phyloP scores from a whole-genome alignment of 1,140 invertebrate species.

The Meloidogyne floridensis region DNA sequence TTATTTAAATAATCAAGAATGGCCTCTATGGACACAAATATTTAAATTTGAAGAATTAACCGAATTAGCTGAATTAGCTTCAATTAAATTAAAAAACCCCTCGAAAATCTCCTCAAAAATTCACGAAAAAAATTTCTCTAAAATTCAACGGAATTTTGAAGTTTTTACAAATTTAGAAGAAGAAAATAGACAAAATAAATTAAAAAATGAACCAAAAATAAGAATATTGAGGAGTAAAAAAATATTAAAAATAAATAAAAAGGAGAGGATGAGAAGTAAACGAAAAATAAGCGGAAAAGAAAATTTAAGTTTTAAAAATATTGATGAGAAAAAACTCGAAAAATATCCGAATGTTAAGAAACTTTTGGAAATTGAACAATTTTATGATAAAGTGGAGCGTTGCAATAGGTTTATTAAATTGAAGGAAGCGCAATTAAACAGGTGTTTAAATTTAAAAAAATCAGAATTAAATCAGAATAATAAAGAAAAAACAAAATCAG shows the following conservation, averaged over 20 bases:
- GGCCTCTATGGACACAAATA: not conserved
- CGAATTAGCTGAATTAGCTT: not conserved
- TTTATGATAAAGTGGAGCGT: slow-evolving; percentile 3
- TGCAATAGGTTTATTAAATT: slow-evolving; percentile 14
- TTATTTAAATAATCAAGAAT: not conserved
- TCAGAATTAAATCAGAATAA: not conserved
- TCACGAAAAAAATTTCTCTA: not conserved
- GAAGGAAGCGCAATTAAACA: slow-evolving; percentile 16
- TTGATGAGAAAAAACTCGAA: slow-evolving; percentile 12
- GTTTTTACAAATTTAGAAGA: not conserved
- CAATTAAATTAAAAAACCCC: not conserved
- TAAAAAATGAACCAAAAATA: not conserved
- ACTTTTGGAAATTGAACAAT: slow-evolving; percentile 12
- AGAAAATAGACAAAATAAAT: not conserved
- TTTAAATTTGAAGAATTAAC: not conserved
- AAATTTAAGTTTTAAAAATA: not conserved
- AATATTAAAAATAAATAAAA: not conserved
- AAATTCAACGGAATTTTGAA: not conserved
- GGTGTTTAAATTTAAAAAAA: not conserved
- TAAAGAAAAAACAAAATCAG: not conserved
- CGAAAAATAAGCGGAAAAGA: too few relatives aligned
- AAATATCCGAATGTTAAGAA: slow-evolving; percentile 20
- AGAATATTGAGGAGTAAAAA: not conserved
- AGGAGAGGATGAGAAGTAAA: slow-evolving; percentile 1
- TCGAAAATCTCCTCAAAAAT: not conserved